phyloP scores from a whole-genome alignment of 2,888 invertebrate genomes.

The Nesidiocoris tenuis region DNA sequence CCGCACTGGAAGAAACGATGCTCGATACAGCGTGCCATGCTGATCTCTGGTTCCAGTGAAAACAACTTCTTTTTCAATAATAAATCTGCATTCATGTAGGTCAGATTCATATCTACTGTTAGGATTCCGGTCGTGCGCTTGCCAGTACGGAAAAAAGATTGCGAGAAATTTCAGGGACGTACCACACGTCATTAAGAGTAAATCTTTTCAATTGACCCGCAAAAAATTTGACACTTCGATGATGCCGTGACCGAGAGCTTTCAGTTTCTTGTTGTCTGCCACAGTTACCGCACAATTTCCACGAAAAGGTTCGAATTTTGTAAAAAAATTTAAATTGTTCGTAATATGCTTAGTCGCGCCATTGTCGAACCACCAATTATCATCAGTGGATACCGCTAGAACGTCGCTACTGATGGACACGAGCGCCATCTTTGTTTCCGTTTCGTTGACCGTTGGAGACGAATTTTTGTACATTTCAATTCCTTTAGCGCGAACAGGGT shows the following conservation, averaged over 20 bases:
- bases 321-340: slow-evolving; percentile 47
- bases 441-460: slow-evolving; percentile 32
- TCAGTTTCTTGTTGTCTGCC: slow-evolving; percentile 17
- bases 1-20: slow-evolving; percentile 47
- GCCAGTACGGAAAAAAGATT: slow-evolving; percentile 52
- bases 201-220: slow-evolving; percentile 13
- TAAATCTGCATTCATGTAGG: slow-evolving; percentile 13
- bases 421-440: slow-evolving; percentile 34
- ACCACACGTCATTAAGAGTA: slow-evolving; percentile 46
- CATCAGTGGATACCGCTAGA: too few species aligned
- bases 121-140: slow-evolving; percentile 35
- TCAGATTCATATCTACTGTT: slow-evolving; percentile 34
- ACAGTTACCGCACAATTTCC: slow-evolving; percentile 17
- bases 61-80: slow-evolving; percentile 4
- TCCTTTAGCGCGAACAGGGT: slow-evolving; percentile 36
- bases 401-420: slow-evolving; percentile 47
- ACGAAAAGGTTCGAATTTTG: slow-evolving; percentile 26
- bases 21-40: slow-evolving; percentile 33
- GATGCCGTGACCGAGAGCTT: slow-evolving; percentile 29
- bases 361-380: slow-evolving; percentile 53
- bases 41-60: slow-evolving; percentile 28
- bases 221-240: slow-evolving; percentile 24
- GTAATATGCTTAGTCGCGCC: slow-evolving; percentile 52
- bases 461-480: slow-evolving; percentile 10
- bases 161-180: slow-evolving; percentile 51